A percentile compares a stretch with the other conserved stretches of the same genome.
Conservation (phyloP, 2,888 invertebrate genomes). For the Caenorhabditis sp. region DNA sequence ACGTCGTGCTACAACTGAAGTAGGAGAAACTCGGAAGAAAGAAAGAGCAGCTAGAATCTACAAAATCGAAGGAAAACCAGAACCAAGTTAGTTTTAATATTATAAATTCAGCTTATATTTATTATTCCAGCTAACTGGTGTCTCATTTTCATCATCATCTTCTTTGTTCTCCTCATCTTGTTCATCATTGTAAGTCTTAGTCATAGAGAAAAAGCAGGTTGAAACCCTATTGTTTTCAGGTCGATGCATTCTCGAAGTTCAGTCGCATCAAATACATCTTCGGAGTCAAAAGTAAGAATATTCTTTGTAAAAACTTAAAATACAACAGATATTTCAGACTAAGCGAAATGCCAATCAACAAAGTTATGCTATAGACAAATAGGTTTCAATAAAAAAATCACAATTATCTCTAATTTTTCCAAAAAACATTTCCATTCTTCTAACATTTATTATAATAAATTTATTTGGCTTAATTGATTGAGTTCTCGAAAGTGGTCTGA, state of each 20-base stretch:
- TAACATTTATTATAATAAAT: no score
- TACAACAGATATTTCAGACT: no score
- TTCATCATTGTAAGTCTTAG: constrained; percentile 11
- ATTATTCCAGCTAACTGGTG: constrained; percentile 25
- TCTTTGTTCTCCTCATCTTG: constrained; percentile 6
- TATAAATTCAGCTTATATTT: background rate
- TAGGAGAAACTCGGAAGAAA: constrained; percentile 13
- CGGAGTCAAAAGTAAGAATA: background rate
- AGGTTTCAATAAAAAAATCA: no score
- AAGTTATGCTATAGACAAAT: no score
- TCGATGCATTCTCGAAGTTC: constrained; percentile 20
- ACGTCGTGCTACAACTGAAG: constrained; percentile 19
- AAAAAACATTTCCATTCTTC: no score
- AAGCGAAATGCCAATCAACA: no score
- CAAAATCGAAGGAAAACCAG: constrained; percentile 31
- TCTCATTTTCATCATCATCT: constrained; percentile 1
- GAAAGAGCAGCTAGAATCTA: constrained; percentile 25
- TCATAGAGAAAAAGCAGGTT: background rate
- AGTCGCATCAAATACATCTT: constrained; percentile 13
- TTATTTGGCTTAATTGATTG: no score
- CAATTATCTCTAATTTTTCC: no score
- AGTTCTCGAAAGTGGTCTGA: no score
- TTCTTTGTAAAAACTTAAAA: background rate
- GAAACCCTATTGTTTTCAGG: constrained; percentile 6
- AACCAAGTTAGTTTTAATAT: constrained; percentile 26